phyloP scores from a whole-genome alignment of 2,888 invertebrate species.

The Andrena hattorfiana region DNA sequence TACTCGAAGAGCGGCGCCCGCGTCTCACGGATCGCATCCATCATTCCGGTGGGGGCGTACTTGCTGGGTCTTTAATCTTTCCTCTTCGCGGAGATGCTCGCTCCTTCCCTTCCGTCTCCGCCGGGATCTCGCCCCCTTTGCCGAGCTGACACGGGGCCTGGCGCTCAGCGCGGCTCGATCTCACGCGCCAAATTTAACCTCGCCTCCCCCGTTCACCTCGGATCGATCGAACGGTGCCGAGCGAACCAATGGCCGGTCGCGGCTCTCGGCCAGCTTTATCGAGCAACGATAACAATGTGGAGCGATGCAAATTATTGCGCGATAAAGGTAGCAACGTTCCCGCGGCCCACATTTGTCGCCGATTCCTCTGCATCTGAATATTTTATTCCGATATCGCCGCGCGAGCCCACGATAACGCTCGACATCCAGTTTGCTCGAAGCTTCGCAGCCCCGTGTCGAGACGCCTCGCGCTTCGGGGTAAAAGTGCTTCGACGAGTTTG shows the following conservation, averaged over 20 bases:
- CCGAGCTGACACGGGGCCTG: constrained; percentile 18
- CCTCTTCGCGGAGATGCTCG: constrained; percentile 71
- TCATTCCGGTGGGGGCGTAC: constrained; percentile 84
- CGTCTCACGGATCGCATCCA: constrained; percentile 82
- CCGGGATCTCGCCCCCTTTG: constrained; percentile 23
- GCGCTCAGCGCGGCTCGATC: constrained; percentile 1
- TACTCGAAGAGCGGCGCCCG: constrained; percentile 76
- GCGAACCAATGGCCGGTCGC: not conserved
- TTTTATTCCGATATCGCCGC: constrained; percentile 12
- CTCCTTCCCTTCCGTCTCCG: constrained; percentile 46
- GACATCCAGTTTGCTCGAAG: not conserved
- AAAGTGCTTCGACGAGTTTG: constrained; percentile 72
- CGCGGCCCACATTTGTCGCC: too few relatives aligned
- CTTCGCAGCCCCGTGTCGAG: not conserved
- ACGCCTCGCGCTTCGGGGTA: constrained; percentile 8
- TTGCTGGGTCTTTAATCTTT: constrained; percentile 84
- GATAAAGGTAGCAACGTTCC: constrained; percentile 4
- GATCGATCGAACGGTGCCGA: not conserved
- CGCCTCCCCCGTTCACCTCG: not conserved
- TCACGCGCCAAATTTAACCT: constrained; percentile 42
- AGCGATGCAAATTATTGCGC: constrained; percentile 23
- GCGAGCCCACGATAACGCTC: not conserved
- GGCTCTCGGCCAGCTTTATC: constrained; percentile 2
- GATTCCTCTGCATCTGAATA: not conserved
- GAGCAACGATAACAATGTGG: constrained; percentile 2